Conservation (phyloP, 2,797 vertebrate genomes). For the Falco columbarius region DNA sequence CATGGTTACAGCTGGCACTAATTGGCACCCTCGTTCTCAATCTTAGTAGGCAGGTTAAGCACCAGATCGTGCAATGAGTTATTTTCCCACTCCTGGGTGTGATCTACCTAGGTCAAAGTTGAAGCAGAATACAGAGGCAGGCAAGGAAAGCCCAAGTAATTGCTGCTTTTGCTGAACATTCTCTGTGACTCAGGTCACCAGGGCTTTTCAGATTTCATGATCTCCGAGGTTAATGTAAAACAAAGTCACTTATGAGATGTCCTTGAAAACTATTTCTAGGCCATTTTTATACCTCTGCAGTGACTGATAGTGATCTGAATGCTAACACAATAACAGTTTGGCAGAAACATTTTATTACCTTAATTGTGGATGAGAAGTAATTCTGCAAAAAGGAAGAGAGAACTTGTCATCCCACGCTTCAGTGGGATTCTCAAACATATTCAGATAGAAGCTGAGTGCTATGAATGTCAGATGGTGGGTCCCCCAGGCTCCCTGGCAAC, state of each 20-base stretch:
- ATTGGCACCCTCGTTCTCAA: background rate
- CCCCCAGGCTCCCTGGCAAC: constrained; percentile 72
- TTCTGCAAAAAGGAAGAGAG: constrained; percentile 12
- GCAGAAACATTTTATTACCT: constrained; percentile 17
- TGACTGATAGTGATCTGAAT: background rate
- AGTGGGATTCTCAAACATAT: constrained; percentile 56
- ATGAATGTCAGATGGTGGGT: constrained; percentile 68
- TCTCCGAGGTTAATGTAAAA: background rate
- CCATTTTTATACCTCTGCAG: background rate
- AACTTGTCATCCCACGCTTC: constrained; percentile 47
- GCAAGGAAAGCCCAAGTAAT: background rate
- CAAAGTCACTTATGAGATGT: background rate
- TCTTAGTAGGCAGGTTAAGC: background rate
- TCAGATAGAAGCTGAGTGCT: constrained; percentile 28
- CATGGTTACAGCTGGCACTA: background rate
- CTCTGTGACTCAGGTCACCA: background rate
- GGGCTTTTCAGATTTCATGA: background rate
- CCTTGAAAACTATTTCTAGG: constrained; percentile 1
- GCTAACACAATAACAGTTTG: background rate
- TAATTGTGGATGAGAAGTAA: constrained; percentile 20
- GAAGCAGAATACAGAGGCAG: background rate
- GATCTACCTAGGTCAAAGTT: background rate
- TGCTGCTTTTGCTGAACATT: background rate
- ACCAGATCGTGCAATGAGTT: background rate
- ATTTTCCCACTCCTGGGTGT: background rate